Percentiles rank a stretch among this genome's conserved stretches.
Evolutionary conservation across 1,140 invertebrate species (phyloP).

Genomic region (Cryptotermes secundus): DNA sequence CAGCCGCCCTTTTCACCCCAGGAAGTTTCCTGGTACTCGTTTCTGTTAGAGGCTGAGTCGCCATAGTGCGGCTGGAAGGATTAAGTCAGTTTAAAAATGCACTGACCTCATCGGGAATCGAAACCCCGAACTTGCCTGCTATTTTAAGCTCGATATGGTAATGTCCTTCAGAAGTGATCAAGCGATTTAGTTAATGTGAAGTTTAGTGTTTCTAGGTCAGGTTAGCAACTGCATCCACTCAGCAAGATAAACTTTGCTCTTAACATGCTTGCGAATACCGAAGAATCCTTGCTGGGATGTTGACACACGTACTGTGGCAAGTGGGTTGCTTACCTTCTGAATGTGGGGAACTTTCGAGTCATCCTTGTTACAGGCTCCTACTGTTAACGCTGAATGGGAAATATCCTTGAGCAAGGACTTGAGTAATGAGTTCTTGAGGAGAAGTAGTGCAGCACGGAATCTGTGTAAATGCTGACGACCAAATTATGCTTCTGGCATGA

Average conservation of each 20-base stretch:
- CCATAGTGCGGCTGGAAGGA: too few relatives aligned
- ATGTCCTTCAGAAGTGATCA: too few relatives aligned
- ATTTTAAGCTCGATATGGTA: too few relatives aligned
- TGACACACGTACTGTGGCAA: neutral
- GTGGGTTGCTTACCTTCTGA: too few relatives aligned
- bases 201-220: neutral
- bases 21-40: too few relatives aligned
- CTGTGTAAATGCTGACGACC: too few relatives aligned
- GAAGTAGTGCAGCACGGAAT: neutral
- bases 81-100: too few relatives aligned
- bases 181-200: neutral
- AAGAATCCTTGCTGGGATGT: neutral
- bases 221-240: neutral
- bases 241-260: neutral
- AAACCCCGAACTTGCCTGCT: too few relatives aligned
- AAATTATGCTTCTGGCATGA: neutral
- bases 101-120: too few relatives aligned
- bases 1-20: too few relatives aligned
- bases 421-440: neutral
- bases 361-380: neutral
- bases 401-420: conserved; percentile 11
- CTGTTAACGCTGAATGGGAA: neutral
- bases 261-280: neutral
- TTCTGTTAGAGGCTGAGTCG: too few relatives aligned
- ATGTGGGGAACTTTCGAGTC: neutral